Conservation (phyloP, 1,140 invertebrate species). For the Uloborus diversus region DNA sequence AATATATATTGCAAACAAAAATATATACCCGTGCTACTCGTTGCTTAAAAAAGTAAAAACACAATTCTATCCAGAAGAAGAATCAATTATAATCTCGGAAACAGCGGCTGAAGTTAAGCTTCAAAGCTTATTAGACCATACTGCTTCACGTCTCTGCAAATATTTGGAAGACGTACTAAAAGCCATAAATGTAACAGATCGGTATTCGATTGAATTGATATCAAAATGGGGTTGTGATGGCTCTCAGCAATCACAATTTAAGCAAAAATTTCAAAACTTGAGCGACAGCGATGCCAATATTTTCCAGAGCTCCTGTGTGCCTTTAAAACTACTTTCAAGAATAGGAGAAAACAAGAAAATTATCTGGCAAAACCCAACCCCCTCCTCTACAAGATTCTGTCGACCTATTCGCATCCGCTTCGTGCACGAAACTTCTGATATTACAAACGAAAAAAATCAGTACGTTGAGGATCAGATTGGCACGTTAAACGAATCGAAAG, state of each 20-base stretch:
- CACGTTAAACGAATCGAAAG: background rate
- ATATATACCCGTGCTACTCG: slow-evolving; percentile 17
- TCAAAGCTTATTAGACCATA: background rate
- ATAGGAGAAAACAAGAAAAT: background rate
- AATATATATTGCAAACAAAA: slow-evolving; percentile 9
- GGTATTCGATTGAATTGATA: too few species aligned
- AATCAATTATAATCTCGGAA: background rate
- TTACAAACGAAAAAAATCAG: too few species aligned
- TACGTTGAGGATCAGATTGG: background rate
- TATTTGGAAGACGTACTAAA: background rate
- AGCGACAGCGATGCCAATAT: too few species aligned
- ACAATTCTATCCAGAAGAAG: background rate
- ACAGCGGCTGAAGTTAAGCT: too few species aligned
- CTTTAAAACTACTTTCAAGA: too few species aligned
- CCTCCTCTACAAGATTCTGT: background rate
- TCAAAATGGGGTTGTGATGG: slow-evolving; percentile 14
- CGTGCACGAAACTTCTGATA: too few species aligned
- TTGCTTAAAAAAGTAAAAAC: too few species aligned
- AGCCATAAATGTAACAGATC: too few species aligned
- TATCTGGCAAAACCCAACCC: too few species aligned
- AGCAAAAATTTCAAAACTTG: slow-evolving; percentile 20
- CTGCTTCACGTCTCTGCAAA: background rate
- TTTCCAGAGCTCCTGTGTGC: too few species aligned
- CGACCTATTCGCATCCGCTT: slow-evolving; percentile 1
- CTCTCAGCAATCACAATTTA: background rate